Conservation (phyloP, 2,113 vertebrate genomes). For the Shinisaurus crocodilurus region DNA sequence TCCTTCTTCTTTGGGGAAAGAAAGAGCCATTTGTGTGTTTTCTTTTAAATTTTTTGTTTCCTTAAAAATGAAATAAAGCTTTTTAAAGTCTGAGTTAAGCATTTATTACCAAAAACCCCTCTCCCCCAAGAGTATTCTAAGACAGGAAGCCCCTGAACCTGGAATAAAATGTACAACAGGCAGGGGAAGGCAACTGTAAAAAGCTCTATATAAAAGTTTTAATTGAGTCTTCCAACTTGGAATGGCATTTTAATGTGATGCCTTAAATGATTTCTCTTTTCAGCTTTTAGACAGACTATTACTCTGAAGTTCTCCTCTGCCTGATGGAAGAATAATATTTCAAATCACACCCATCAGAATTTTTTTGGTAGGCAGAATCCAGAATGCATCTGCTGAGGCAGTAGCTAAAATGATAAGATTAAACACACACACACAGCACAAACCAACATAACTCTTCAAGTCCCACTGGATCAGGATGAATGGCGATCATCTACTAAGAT, state of each 20-base stretch:
- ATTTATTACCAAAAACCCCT: slow-evolving; percentile 34
- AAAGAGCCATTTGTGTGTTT: accelerated
- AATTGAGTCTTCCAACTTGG: slow-evolving; percentile 58
- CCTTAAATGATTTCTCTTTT: slow-evolving; percentile 58
- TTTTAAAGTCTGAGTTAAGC: not conserved
- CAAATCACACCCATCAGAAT: slow-evolving; percentile 50
- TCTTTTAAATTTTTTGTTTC: not conserved
- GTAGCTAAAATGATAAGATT: not conserved
- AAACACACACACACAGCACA: not conserved
- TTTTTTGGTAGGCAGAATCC: slow-evolving; percentile 28
- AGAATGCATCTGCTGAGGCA: slow-evolving; percentile 25
- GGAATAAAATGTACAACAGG: slow-evolving; percentile 56
- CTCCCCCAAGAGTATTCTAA: slow-evolving; percentile 10
- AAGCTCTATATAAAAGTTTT: slow-evolving; percentile 62
- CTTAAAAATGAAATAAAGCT: slow-evolving; percentile 40
- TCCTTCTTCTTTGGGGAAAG: slow-evolving; percentile 6
- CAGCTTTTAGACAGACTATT: slow-evolving; percentile 61
- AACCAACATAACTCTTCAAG: slow-evolving; percentile 29
- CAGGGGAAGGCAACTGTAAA: slow-evolving; percentile 52
- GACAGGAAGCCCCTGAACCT: slow-evolving; percentile 21
- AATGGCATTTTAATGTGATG: slow-evolving; percentile 64
- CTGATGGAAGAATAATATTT: slow-evolving; percentile 47
- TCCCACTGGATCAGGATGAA: slow-evolving; percentile 35
- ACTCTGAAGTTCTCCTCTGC: slow-evolving; percentile 56
- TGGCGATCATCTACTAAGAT: slow-evolving; percentile 16